phyloP scores from a whole-genome alignment of 2,888 invertebrate species.

The Leucania comma region DNA sequence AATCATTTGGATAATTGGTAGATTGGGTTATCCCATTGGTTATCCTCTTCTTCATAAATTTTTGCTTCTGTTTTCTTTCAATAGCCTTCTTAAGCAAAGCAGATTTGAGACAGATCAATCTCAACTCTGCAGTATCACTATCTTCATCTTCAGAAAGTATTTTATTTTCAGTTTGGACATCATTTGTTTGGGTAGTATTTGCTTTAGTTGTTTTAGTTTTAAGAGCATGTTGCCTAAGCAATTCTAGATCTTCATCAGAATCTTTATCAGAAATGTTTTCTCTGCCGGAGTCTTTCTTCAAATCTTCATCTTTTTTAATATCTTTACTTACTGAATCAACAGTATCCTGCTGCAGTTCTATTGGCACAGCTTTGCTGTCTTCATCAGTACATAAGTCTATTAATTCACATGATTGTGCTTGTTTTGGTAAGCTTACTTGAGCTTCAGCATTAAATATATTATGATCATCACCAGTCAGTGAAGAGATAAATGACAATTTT shows the following conservation, averaged over 20 bases:
- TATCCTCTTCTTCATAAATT: constrained; percentile 77
- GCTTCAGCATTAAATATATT: constrained; percentile 33
- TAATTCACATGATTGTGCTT: constrained; percentile 63
- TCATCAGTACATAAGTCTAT: constrained; percentile 75
- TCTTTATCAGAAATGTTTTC: constrained; percentile 68
- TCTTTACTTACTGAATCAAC: constrained; percentile 67
- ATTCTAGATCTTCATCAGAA: constrained; percentile 88
- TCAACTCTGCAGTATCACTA: constrained; percentile 91
- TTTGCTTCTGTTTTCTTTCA: constrained; percentile 89
- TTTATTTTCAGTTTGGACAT: constrained; percentile 65
- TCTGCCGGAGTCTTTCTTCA: constrained; percentile 29
- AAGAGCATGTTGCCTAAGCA: constrained; percentile 84
- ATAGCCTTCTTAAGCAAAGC: constrained; percentile 92
- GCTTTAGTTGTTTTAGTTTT: constrained; percentile 82
- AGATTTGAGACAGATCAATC: constrained; percentile 93
- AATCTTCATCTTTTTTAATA: constrained; percentile 44
- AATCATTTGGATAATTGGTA: constrained; percentile 77
- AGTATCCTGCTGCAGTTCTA: constrained; percentile 55
- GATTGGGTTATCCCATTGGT: constrained; percentile 83
- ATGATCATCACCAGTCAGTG: constrained; percentile 53
- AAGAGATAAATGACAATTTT: constrained; percentile 57
- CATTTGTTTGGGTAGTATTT: constrained; percentile 61
- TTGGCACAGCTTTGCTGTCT: constrained; percentile 59
- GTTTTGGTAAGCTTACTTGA: constrained; percentile 47
- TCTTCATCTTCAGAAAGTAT: constrained; percentile 88